These are phyloP conservation scores for Pantherophis guttatus DNA, from an alignment of 2,113 vertebrate genomes.

Conservation along the genomic window DNA sequence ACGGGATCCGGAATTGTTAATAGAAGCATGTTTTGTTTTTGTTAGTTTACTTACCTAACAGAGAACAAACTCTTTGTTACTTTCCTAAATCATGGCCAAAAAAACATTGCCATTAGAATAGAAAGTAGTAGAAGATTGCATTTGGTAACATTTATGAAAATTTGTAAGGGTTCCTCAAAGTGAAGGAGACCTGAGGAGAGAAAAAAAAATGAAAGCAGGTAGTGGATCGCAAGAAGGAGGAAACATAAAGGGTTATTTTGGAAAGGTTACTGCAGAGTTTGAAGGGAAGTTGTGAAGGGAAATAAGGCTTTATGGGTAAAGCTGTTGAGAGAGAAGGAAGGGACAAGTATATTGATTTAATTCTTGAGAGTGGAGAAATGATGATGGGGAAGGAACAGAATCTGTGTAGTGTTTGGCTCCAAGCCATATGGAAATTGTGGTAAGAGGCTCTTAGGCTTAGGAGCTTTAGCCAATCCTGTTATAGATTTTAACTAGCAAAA, in stretches of 20 bases:
- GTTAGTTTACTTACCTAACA: not conserved
- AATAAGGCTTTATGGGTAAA: not conserved
- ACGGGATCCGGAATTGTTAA: not conserved
- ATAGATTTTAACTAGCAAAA: constrained; percentile 27
- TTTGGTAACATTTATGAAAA: not conserved
- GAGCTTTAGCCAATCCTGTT: constrained; percentile 19
- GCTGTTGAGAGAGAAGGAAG: not conserved
- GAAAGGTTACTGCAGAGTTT: not conserved
- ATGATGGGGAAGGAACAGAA: not conserved
- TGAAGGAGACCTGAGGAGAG: not conserved
- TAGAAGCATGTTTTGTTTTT: not conserved
- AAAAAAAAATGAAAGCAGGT: not conserved
- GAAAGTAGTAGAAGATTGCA: not conserved
- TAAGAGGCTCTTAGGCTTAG: constrained; percentile 24
- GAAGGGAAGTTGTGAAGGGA: not conserved
- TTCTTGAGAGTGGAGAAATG: not conserved
- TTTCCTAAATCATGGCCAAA: not conserved
- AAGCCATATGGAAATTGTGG: constrained; percentile 27
- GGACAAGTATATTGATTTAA: not conserved
- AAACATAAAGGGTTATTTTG: not conserved
- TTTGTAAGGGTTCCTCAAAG: not conserved
- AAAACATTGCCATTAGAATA: not conserved
- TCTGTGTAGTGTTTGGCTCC: constrained; percentile 17
- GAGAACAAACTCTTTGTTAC: not conserved
- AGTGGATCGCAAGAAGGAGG: not conserved